Conservation (phyloP, 2,797 vertebrate genomes). For the Mus minutoides region DNA sequence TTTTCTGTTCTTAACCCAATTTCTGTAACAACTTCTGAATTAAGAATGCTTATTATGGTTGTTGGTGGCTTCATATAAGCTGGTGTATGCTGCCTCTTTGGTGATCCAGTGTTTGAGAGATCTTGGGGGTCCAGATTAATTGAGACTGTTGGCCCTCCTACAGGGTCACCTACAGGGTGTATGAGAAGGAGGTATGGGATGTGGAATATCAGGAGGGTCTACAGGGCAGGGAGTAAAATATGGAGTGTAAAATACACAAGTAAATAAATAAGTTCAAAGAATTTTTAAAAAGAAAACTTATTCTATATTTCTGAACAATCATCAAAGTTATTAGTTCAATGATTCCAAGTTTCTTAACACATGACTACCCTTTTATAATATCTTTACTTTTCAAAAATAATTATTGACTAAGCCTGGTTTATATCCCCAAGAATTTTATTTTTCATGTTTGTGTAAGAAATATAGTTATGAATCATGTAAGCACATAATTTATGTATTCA, state of each 20-base stretch:
- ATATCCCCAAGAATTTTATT: conserved; percentile 40
- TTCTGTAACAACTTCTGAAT: neutral
- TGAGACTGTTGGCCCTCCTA: no score
- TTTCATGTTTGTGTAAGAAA: conserved; percentile 2
- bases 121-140: no score
- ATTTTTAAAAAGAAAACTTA: neutral
- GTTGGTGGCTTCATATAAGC: no score
- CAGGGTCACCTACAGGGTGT: no score
- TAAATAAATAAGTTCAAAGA: no score
- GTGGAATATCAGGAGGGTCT: no score
- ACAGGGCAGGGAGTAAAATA: no score
- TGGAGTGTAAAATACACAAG: no score
- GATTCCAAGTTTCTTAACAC: neutral
- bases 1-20: neutral
- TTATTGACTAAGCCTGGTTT: conserved; percentile 23
- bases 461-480: conserved; percentile 23
- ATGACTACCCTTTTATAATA: neutral
- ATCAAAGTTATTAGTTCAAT: neutral
- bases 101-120: no score
- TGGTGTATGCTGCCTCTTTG: no score
- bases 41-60: neutral
- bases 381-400: neutral
- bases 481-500: conserved; percentile 49
- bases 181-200: no score
- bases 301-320: neutral